A percentile compares a stretch with the other conserved stretches of the same genome.
Conservation (phyloP, 1,140 invertebrate species). For the Penaeus indicus region DNA sequence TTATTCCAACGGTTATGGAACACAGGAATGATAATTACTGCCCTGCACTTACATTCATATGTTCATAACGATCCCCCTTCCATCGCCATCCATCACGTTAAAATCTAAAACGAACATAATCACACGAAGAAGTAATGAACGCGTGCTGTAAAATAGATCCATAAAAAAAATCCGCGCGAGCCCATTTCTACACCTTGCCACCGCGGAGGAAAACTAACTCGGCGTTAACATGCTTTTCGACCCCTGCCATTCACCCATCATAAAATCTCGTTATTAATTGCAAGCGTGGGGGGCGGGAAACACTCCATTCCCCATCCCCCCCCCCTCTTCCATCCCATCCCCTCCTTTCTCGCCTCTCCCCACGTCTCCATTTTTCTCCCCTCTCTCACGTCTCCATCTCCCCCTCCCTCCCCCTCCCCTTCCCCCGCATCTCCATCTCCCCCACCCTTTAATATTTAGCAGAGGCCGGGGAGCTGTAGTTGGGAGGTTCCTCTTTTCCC, state of each 20-base stretch:
- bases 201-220: neutral
- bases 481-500: no score
- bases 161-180: no score
- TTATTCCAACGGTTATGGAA: no score
- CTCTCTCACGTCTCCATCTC: neutral
- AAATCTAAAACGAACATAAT: no score
- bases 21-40: no score
- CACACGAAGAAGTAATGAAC: no score
- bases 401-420: neutral
- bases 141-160: no score
- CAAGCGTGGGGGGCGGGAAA: neutral
- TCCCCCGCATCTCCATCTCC: neutral
- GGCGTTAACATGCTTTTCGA: neutral
- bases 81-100: no score
- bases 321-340: neutral
- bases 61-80: no score
- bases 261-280: constrained; percentile 26
- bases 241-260: constrained; percentile 5
- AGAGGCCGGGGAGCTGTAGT: no score
- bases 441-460: neutral
- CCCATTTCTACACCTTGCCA: no score
- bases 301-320: neutral
- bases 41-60: no score
- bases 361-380: constrained; percentile 12
- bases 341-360: neutral